phyloP scores from a whole-genome alignment of 2,797 vertebrate species.

The Sus cebifrons region DNA sequence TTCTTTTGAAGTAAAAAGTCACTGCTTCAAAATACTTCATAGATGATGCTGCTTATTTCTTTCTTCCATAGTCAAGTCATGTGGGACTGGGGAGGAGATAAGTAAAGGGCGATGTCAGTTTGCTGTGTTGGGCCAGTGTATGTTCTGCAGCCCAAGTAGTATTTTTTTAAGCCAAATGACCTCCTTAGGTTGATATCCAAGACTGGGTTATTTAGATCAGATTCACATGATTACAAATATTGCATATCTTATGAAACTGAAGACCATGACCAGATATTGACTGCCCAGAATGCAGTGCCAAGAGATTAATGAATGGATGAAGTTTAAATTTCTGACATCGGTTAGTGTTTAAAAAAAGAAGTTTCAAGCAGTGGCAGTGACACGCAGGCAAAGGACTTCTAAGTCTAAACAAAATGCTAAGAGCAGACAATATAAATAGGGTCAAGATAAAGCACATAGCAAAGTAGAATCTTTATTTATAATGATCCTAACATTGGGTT shows the following conservation, averaged over 20 bases:
- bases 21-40: background rate
- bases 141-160: background rate
- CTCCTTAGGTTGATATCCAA: slow-evolving; percentile 67
- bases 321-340: slow-evolving; percentile 65
- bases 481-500: slow-evolving; percentile 49
- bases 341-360: slow-evolving; percentile 60
- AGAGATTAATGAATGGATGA: slow-evolving; percentile 76
- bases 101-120: background rate
- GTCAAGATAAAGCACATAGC: slow-evolving; percentile 70
- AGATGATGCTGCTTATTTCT: background rate
- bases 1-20: background rate
- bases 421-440: slow-evolving; percentile 56
- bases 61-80: background rate
- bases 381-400: slow-evolving; percentile 46
- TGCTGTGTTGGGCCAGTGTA: background rate
- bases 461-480: slow-evolving; percentile 71
- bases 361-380: background rate
- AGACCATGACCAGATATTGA: slow-evolving; percentile 65
- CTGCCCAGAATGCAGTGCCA: slow-evolving; percentile 54
- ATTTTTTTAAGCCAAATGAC: slow-evolving; percentile 56
- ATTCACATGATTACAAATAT: background rate
- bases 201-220: slow-evolving; percentile 46
- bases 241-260: slow-evolving; percentile 71
- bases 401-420: slow-evolving; percentile 71
- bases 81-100: background rate